Base-by-base conservation (phyloP, 1,140 invertebrate genomes). In the Drosophila pseudoananassae region DNA sequence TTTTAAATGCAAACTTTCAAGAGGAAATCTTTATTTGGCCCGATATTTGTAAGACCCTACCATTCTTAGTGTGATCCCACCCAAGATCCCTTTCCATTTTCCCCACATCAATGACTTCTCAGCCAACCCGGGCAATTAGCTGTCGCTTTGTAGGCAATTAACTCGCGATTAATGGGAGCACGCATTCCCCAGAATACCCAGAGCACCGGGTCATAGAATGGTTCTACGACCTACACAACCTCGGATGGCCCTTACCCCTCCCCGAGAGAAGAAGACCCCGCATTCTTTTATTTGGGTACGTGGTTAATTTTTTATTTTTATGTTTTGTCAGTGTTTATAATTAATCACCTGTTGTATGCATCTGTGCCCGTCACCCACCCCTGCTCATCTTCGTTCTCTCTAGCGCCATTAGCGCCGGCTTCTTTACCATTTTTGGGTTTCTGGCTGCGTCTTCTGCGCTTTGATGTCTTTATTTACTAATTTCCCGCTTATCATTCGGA, bases 381-480 rank as follows among this genome's bases (percentile, higher is more conserved):
- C 43, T 23, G 20, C 47, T 45, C 38, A 33, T 33, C 57, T 43
- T 17, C 57, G 29, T n/a, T n/a, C 14, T 8, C 29, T 55, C 36
- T 81, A 82, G 78, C 82, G 82, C 82, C 83, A 87, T 87, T 87
- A 87, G 83, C 82, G 82, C 83, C 83, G 74, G 74, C 82, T 78
- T 88, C 52, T 59, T 65, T 78, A 63, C 60, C 46, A 20, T 58
- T 25, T 51, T 10, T 12, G 50, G 25, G 4, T 20, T 33, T 27
- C 17, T 51, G 27, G 51, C 17, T 56, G 76, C 76, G 76, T 76
- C 88, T 88, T 88, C n/a, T 56, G 81, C 76, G 76, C 81, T 87
- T 87, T 87, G 82, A 87, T 87, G 82, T 88, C 82, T 87, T 87
- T 88, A 88, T 87, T 87, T 82, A 87, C 83, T 88, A 87, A 87